phyloP scores from a whole-genome alignment of 2,113 vertebrate species.

The Calypte anna region DNA sequence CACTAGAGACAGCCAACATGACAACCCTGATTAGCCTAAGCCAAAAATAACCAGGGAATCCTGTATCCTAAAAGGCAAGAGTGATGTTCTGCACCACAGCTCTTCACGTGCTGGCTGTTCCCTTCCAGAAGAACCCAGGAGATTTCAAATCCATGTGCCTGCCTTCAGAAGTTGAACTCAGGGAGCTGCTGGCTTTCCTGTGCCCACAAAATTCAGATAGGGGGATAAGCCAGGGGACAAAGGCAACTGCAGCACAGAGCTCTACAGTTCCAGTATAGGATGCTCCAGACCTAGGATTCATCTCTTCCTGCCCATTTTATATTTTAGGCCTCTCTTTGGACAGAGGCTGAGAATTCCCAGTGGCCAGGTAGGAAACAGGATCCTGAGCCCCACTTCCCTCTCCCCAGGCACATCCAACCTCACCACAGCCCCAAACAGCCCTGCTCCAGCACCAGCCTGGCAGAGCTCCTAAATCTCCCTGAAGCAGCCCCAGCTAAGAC shows the following conservation, averaged over 20 bases:
- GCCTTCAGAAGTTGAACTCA: background rate
- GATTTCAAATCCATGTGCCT: background rate
- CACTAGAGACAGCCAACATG: background rate
- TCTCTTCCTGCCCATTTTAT: background rate
- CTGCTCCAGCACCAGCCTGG: background rate
- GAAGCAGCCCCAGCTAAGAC: background rate
- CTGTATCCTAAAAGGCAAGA: background rate
- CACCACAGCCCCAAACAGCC: background rate
- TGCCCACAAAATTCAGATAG: background rate
- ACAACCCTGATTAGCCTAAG: background rate
- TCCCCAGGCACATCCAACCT: background rate
- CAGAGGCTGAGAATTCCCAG: background rate
- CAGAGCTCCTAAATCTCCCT: background rate
- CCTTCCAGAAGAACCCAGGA: background rate
- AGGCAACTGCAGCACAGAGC: background rate
- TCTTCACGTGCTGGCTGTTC: background rate
- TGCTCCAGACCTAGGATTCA: background rate
- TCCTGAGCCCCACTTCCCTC: background rate
- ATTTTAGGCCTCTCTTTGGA: background rate
- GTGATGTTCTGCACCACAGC: background rate
- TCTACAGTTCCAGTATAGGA: background rate
- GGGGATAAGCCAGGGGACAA: background rate
- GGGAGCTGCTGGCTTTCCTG: background rate
- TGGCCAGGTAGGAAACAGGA: background rate
- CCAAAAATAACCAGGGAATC: background rate